These are phyloP conservation scores for Phalacrocorax pelagicus DNA, from an alignment of 2,113 vertebrate genomes.

Conservation along the genomic window DNA sequence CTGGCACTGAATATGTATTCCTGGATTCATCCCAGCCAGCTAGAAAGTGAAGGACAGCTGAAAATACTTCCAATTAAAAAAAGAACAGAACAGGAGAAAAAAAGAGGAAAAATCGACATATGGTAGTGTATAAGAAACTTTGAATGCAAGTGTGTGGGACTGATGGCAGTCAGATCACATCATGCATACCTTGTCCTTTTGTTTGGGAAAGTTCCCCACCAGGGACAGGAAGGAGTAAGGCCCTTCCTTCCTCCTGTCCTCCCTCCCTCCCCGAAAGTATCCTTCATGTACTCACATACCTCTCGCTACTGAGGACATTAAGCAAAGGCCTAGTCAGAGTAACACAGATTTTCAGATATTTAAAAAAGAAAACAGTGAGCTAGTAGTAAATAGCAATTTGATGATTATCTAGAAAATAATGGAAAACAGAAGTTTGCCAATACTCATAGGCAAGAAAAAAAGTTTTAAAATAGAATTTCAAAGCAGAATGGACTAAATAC, in stretches of 20 bases:
- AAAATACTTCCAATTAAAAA: background rate
- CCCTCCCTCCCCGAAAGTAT: background rate
- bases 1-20: background rate
- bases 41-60: background rate
- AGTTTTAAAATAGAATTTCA: background rate
- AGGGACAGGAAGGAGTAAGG: background rate
- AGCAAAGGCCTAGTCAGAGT: background rate
- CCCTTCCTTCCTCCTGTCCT: background rate
- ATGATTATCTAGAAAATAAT: background rate
- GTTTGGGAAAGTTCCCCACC: background rate
- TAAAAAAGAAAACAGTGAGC: background rate
- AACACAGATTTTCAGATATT: background rate
- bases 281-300: background rate
- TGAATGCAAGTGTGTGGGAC: background rate
- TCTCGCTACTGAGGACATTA: background rate
- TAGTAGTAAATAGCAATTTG: background rate
- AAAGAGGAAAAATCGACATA: background rate
- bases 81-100: fast-evolving
- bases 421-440: background rate
- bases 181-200: background rate
- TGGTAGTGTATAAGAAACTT: background rate
- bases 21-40: background rate
- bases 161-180: background rate
- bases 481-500: background rate
- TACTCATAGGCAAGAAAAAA: background rate